Conservation (phyloP, 2,113 vertebrate genomes). For the Callorhinus ursinus region DNA sequence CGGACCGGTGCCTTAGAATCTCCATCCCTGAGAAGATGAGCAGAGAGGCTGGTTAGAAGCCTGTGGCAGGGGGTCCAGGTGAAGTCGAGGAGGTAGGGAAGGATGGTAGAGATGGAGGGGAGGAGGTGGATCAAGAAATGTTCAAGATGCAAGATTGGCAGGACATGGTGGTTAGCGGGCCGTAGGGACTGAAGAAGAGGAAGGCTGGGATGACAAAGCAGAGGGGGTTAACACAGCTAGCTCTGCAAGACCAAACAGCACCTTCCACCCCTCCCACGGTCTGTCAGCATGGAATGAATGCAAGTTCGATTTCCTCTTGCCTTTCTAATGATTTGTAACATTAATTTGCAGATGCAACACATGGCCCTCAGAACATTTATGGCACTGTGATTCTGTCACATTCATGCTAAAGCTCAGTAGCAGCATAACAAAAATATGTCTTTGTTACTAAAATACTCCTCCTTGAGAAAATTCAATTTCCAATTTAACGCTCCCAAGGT, state of each 20-base stretch:
- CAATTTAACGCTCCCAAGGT: background rate
- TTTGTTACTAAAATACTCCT: constrained; percentile 18
- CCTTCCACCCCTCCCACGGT: background rate
- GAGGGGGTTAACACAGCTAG: background rate
- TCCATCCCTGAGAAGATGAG: background rate
- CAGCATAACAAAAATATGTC: background rate
- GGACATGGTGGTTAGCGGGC: background rate
- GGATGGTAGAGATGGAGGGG: background rate
- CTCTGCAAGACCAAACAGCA: background rate
- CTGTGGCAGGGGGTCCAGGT: background rate
- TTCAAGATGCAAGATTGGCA: background rate
- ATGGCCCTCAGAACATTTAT: background rate
- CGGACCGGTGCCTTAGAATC: background rate
- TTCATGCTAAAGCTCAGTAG: background rate
- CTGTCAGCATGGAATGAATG: background rate
- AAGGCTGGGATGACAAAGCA: no score
- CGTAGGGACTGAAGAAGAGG: background rate
- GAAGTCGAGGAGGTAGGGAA: background rate
- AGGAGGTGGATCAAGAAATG: background rate
- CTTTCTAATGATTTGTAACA: background rate
- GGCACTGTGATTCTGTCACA: background rate
- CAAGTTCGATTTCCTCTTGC: background rate
- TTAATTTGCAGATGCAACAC: background rate
- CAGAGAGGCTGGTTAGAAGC: background rate
- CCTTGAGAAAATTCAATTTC: constrained; percentile 52